Evolutionary conservation across 2,113 vertebrate genomes (phyloP).

Genomic region (Melanocharis versteri): DNA sequence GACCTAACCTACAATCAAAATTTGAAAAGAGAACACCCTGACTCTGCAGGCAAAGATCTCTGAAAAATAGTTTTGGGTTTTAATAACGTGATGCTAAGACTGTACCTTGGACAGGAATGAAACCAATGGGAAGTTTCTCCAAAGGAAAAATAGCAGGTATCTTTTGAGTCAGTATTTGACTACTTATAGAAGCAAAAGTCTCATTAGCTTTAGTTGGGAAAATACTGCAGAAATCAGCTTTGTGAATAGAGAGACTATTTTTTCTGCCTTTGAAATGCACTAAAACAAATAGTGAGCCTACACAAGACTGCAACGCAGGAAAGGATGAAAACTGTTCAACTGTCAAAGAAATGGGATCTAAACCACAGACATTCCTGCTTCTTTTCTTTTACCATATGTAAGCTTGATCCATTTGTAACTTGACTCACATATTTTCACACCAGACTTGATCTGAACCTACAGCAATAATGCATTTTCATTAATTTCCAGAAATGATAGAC

Average conservation of each 20-base stretch:
- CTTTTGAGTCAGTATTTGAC: not conserved
- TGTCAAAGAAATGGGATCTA: not conserved
- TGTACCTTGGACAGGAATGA: not conserved
- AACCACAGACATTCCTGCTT: not conserved
- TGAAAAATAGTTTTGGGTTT: not conserved
- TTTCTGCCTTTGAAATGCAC: not conserved
- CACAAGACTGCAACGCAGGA: not conserved
- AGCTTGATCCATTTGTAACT: not conserved
- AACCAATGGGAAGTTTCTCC: not conserved
- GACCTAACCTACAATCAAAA: not conserved
- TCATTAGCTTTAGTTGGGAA: not conserved
- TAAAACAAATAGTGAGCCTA: not conserved
- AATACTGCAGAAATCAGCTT: not conserved
- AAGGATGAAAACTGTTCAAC: not conserved
- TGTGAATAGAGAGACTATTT: not conserved
- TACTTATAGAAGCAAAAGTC: not conserved
- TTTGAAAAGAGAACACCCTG: not conserved
- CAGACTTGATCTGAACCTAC: not conserved
- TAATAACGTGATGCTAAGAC: not conserved
- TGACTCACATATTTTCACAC: not conserved
- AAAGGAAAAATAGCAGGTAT: not conserved
- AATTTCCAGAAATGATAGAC: not conserved
- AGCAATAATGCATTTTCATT: not conserved
- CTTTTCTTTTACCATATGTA: not conserved
- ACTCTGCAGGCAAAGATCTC: not conserved